Evolutionary conservation across 2,888 invertebrate genomes (phyloP).

Genomic region (Norana najaformis): DNA sequence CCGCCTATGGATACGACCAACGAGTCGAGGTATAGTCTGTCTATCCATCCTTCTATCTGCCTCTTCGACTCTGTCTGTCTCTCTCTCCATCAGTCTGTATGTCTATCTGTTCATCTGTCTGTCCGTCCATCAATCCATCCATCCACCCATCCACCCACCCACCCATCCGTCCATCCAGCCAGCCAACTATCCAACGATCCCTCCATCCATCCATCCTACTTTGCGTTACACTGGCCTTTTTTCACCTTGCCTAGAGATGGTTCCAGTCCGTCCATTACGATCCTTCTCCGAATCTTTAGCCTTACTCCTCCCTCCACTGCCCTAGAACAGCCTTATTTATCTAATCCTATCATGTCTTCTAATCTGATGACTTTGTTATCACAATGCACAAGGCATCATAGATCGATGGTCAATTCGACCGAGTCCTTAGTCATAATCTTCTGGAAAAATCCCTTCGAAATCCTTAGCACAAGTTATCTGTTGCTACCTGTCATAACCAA

Average conservation of each 20-base stretch:
- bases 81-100: not conserved
- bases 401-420: not conserved
- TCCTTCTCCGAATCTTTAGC: not conserved
- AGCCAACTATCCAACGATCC: not conserved
- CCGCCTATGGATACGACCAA: conserved; percentile 73
- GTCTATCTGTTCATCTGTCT: too few relatives aligned
- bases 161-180: too few relatives aligned
- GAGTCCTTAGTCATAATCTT: not conserved
- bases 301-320: not conserved
- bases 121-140: not conserved
- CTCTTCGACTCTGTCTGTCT: not conserved
- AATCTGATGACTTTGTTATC: not conserved
- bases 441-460: not conserved
- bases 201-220: not conserved
- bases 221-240: too few relatives aligned
- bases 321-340: not conserved
- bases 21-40: conserved; percentile 67
- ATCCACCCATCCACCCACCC: too few relatives aligned
- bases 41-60: too few relatives aligned
- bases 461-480: not conserved
- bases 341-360: not conserved
- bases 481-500: not conserved
- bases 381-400: not conserved
- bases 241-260: not conserved
- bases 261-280: not conserved